A percentile compares a stretch with the other conserved stretches of the same genome.
Conservation (phyloP, 2,113 vertebrate species). For the Notarius lentiginosus region DNA sequence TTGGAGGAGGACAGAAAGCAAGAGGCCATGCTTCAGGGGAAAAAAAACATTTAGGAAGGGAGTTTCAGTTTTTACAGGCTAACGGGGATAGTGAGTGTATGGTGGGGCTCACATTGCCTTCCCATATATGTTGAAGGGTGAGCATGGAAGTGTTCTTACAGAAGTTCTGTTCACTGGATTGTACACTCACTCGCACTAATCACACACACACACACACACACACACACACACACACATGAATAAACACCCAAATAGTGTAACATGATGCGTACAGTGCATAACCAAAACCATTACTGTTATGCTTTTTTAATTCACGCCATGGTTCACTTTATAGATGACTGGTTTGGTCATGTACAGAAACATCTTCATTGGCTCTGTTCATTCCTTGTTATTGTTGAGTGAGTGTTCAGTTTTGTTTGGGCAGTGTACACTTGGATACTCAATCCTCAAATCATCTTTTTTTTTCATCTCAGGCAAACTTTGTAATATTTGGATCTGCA, state of each 20-base stretch:
- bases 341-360: not conserved
- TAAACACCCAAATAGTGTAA: not conserved
- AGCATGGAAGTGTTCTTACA: not conserved
- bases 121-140: not conserved
- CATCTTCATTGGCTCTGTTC: not conserved
- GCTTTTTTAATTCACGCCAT: not conserved
- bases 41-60: not conserved
- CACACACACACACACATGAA: not conserved
- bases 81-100: not conserved
- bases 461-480: not conserved
- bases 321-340: not conserved
- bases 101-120: not conserved
- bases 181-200: not conserved
- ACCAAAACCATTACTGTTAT: not conserved
- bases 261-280: not conserved
- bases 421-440: not conserved
- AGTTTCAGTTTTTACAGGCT: not conserved
- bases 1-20: not conserved
- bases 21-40: not conserved
- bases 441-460: not conserved
- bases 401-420: not conserved
- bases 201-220: not conserved
- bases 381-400: not conserved
- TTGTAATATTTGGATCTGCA: not conserved
- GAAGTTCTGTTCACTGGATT: not conserved